phyloP scores from a whole-genome alignment of 2,797 vertebrate genomes.

The Sebastes steindachneri region DNA sequence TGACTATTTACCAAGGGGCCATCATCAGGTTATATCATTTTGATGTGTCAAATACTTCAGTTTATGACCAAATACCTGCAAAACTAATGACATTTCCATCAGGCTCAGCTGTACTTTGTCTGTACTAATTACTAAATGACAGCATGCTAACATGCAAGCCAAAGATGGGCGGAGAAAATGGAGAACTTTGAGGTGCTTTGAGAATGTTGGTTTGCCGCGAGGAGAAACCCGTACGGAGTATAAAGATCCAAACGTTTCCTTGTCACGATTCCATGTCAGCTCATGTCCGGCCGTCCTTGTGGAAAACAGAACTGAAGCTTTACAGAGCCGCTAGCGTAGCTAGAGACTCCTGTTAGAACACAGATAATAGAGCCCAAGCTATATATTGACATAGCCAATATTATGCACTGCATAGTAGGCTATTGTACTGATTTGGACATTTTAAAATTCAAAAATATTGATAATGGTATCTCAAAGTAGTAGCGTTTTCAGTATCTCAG shows the following conservation, averaged over 20 bases:
- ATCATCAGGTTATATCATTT: not conserved
- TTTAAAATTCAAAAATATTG: not conserved
- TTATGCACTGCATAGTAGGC: not conserved
- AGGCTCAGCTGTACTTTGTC: not conserved
- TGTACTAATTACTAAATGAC: not conserved
- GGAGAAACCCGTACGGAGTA: no score
- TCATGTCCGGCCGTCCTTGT: no score
- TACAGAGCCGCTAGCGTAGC: not conserved
- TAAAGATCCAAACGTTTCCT: no score
- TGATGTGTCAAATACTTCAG: not conserved
- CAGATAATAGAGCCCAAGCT: not conserved
- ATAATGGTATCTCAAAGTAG: not conserved
- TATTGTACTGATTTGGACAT: not conserved
- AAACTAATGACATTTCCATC: not conserved
- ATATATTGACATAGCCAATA: not conserved
- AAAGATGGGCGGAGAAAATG: not conserved
- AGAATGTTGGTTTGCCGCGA: no score
- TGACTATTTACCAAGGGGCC: not conserved
- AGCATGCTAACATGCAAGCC: not conserved
- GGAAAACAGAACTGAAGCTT: not conserved
- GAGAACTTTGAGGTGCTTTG: no score
- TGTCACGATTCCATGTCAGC: no score
- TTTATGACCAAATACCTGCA: not conserved
- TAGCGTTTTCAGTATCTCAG: not conserved
- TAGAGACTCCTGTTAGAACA: not conserved